A percentile compares a stretch with the other conserved stretches of the same genome.
Conservation (phyloP, 2,888 invertebrate species). For the Phyllotreta cruciferae region DNA sequence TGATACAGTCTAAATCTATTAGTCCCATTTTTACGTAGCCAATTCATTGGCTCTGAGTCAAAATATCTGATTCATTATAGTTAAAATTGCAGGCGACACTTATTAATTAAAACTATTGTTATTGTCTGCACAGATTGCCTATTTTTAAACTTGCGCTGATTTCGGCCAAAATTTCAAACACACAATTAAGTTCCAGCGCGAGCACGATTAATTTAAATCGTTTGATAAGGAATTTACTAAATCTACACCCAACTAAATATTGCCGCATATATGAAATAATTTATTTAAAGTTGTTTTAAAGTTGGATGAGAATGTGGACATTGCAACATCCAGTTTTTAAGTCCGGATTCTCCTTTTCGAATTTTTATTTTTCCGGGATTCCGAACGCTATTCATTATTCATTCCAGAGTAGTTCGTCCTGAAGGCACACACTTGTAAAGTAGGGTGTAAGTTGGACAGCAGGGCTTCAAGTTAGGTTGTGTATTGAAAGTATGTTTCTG, state of each 20-base stretch:
- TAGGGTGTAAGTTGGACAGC: slow-evolving; percentile 30
- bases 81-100: slow-evolving; percentile 4
- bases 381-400: slow-evolving; percentile 41
- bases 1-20: too few relatives aligned
- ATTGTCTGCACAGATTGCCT: background rate
- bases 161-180: too few relatives aligned
- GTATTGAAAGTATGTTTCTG: slow-evolving; percentile 11
- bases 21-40: background rate
- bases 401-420: slow-evolving; percentile 35
- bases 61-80: background rate
- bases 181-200: too few relatives aligned
- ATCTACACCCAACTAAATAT: too few relatives aligned
- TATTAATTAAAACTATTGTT: slow-evolving; percentile 9
- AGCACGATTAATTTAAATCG: too few relatives aligned
- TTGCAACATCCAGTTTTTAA: background rate
- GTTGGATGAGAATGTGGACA: too few relatives aligned
- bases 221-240: too few relatives aligned
- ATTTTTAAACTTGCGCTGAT: background rate
- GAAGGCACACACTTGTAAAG: slow-evolving; percentile 36
- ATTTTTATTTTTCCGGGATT: background rate
- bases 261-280: too few relatives aligned
- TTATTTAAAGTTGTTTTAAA: too few relatives aligned
- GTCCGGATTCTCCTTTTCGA: background rate
- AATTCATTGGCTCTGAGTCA: background rate
- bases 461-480: background rate